Evolutionary conservation across 2,888 invertebrate genomes (phyloP).

Genomic region (Opisthograptis luteolata): DNA sequence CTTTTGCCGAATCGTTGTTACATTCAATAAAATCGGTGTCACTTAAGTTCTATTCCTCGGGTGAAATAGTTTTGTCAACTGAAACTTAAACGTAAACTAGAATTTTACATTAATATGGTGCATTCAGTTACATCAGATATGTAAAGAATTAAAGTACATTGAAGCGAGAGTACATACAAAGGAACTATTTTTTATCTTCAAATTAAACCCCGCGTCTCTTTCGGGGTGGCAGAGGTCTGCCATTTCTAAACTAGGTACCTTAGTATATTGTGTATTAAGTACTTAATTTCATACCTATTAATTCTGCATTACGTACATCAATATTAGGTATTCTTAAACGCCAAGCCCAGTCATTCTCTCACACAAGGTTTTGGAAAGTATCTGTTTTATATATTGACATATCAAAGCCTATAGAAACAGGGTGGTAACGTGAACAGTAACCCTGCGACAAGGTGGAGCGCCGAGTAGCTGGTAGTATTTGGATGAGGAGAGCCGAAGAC

Average conservation of each 20-base stretch:
- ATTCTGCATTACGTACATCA: not conserved
- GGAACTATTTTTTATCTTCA: constrained; percentile 1
- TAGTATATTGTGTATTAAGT: too few relatives aligned
- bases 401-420: too few relatives aligned
- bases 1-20: too few relatives aligned
- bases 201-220: constrained; percentile 25
- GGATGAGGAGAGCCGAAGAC: too few relatives aligned
- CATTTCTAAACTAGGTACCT: not conserved
- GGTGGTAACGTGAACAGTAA: too few relatives aligned
- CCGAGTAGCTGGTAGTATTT: too few relatives aligned
- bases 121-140: constrained; percentile 57
- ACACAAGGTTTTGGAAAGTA: not conserved
- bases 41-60: too few relatives aligned
- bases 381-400: not conserved
- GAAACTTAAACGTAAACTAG: not conserved
- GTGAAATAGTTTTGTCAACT: too few relatives aligned
- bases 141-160: constrained; percentile 50
- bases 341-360: not conserved
- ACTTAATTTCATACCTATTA: not conserved
- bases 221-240: constrained; percentile 22
- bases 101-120: not conserved
- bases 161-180: constrained; percentile 44
- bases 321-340: too few relatives aligned
- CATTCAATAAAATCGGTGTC: too few relatives aligned
- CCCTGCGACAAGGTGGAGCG: too few relatives aligned